Evolutionary conservation across 2,888 invertebrate species (phyloP).

Genomic region (Theodoxus fluviatilis): DNA sequence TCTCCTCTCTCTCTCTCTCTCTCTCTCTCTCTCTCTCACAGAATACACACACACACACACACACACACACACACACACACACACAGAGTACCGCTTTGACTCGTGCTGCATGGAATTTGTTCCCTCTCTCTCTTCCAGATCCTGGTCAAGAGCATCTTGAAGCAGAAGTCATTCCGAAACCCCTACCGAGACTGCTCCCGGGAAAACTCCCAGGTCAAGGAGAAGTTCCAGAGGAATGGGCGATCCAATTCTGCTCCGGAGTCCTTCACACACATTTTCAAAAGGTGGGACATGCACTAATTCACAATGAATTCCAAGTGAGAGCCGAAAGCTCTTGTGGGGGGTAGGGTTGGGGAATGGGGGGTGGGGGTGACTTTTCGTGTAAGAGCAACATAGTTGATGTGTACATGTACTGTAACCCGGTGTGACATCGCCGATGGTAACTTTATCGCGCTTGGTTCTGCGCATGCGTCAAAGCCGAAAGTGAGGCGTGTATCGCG

Average conservation of each 20-base stretch:
- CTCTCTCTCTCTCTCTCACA: constrained; percentile 22
- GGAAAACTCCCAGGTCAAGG: constrained; percentile 44
- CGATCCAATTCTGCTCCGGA: constrained; percentile 80
- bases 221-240: constrained; percentile 71
- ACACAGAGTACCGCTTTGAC: not conserved
- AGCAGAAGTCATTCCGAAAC: constrained; percentile 89
- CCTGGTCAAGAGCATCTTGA: constrained; percentile 95
- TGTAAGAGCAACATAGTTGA: not conserved
- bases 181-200: constrained; percentile 65
- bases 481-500: too few species aligned
- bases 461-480: too few species aligned
- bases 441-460: too few species aligned
- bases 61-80: not conserved
- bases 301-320: too few species aligned
- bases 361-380: not conserved
- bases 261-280: constrained; percentile 49
- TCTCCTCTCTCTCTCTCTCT: not conserved
- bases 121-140: too few species aligned
- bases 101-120: too few species aligned
- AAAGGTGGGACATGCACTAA: constrained; percentile 39
- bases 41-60: not conserved
- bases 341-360: too few species aligned
- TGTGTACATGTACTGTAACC: too few species aligned
- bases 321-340: too few species aligned
- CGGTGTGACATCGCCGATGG: too few species aligned